Evolutionary conservation across 2,113 vertebrate species (phyloP), one percentile per base, ranked within the genome.

Genomic region (Pelecanus crispus): DNA sequence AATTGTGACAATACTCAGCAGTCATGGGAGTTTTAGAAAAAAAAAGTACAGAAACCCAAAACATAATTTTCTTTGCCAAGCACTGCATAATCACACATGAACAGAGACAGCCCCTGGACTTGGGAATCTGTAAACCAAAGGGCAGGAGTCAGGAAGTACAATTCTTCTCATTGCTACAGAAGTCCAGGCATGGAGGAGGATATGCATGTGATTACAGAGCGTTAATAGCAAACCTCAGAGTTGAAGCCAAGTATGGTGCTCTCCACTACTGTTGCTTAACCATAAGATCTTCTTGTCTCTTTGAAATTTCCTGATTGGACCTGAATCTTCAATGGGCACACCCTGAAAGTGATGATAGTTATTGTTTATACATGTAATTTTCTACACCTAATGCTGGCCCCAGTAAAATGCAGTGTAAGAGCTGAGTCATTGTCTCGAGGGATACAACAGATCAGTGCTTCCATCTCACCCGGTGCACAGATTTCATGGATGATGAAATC

Each of bases 361-460:
- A 26, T 34, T 86, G 29, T 83, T 95, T 84, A 52, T 50, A 22
- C 17, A 31, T 56, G 13, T 77, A 42, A 72, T 85, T 92, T 89
- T 87, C 78, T 89, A 34, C 13, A 61, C 11, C 34, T 93, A 42
- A n/a, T 75, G 44, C 31, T 75, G 36, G 14, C 24, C 7, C 40
- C 45, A 40, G 53, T 50, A 66, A 79, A 91, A 86, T 52, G 28
- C 19, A 26, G 13, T 49, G 25, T 79, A 93, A 81, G 28, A 86
- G 20, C 38, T 75, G 73, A 86, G 61, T 87, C 34, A 81, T 49
- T 0, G 0, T 77, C 80, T 89, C 0, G 0, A 66, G 61, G 47
- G 17, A 47, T 73, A 9, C 18, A 62, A 65, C 92, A 84, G 47
- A 45, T 42, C 62, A 72, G 18, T 81, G 42, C 59, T 81, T 61